Conservation (phyloP, 2,797 vertebrate species). For the Capromys pilorides region DNA sequence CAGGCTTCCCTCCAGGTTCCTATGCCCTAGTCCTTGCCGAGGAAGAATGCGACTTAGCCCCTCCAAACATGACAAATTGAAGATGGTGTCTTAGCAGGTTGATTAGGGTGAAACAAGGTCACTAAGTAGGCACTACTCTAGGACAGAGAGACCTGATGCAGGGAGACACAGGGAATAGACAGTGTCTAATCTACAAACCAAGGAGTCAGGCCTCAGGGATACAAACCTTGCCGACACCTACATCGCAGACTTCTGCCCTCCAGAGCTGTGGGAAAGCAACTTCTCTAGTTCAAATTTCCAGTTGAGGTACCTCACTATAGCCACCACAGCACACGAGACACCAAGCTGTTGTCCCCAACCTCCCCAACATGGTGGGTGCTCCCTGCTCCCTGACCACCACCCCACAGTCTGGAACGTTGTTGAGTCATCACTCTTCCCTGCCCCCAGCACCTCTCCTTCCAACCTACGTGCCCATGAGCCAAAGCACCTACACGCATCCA, state of each 20-base stretch:
- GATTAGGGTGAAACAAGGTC: not conserved
- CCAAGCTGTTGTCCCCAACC: fast-evolving
- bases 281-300: not conserved
- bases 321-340: not conserved
- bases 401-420: not conserved
- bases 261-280: not conserved
- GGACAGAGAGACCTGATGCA: not conserved
- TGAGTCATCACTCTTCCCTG: not conserved
- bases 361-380: not conserved
- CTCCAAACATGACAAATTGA: not conserved
- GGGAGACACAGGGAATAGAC: not conserved
- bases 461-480: not conserved
- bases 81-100: not conserved
- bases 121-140: not conserved
- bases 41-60: not conserved
- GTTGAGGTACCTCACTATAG: fast-evolving
- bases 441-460: not conserved
- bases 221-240: not conserved
- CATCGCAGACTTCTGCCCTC: not conserved
- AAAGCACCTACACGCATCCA: not conserved
- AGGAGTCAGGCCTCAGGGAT: not conserved
- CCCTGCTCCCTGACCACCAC: not conserved
- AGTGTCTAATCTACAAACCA: not conserved
- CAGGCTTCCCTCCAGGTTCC: not conserved
- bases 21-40: not conserved